Evolutionary conservation across 2,797 vertebrate species (phyloP).

Genomic region (Danio kyathit): DNA sequence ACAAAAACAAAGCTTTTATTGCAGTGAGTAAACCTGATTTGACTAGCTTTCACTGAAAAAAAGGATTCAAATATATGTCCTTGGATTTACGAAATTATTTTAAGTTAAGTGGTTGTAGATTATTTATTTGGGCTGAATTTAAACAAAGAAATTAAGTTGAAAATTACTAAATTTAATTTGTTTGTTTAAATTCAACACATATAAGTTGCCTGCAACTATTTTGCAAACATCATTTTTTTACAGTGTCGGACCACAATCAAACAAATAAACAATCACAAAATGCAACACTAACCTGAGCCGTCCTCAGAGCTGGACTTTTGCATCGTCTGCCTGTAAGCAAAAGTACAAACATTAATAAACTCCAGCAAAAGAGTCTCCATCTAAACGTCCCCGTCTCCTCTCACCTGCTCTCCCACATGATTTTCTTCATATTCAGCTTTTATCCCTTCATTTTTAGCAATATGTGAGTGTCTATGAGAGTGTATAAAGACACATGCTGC

Average conservation of each 20-base stretch:
- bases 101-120: too few relatives aligned
- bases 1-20: too few relatives aligned
- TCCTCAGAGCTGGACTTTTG: conserved; percentile 97
- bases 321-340: conserved; percentile 80
- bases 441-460: conserved; percentile 65
- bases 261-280: conserved; percentile 47
- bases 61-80: too few relatives aligned
- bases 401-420: conserved; percentile 75
- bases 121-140: too few relatives aligned
- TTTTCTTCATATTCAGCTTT: conserved; percentile 74
- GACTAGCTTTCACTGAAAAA: too few relatives aligned
- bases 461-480: conserved; percentile 56
- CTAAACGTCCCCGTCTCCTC: background rate
- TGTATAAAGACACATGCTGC: conserved; percentile 63
- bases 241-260: background rate
- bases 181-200: too few relatives aligned
- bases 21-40: too few relatives aligned
- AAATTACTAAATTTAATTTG: too few relatives aligned
- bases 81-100: too few relatives aligned
- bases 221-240: too few relatives aligned
- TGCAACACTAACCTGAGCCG: conserved; percentile 87
- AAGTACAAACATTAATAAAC: conserved; percentile 54
- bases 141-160: too few relatives aligned
- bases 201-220: too few relatives aligned
- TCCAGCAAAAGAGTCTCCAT: conserved; percentile 1